Percentiles rank a stretch among this genome's conserved stretches.
phyloP scores from a whole-genome alignment of 2,113 vertebrate genomes.

The Nothobranchius kuhntae region DNA sequence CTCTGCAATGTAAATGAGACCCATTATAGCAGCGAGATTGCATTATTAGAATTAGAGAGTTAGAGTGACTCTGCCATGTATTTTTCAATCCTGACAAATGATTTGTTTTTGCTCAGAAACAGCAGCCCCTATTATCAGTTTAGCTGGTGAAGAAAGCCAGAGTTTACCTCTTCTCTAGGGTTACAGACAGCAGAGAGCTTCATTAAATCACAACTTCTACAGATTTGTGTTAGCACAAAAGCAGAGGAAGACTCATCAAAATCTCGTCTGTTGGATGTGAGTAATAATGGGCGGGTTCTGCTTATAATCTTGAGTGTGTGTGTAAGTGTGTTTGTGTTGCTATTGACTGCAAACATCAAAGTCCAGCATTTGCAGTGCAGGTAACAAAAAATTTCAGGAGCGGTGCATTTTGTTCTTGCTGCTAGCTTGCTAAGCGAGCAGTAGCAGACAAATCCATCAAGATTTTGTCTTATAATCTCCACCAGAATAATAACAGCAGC shows the following conservation, averaged over 20 bases:
- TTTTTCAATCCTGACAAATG: constrained; percentile 40
- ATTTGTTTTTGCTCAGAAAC: constrained; percentile 43
- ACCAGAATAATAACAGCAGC: constrained; percentile 35
- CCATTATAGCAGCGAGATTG: constrained; percentile 26
- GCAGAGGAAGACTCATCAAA: constrained; percentile 25
- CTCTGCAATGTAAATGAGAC: constrained; percentile 43
- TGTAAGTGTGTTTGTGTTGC: neutral
- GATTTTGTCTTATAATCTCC: constrained; percentile 24
- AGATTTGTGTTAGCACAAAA: constrained; percentile 37
- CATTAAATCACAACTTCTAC: constrained; percentile 45
- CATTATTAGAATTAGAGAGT: constrained; percentile 53
- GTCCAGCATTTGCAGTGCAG: constrained; percentile 14
- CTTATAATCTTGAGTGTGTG: constrained; percentile 16
- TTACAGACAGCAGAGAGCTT: constrained; percentile 30
- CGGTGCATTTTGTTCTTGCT: constrained; percentile 23
- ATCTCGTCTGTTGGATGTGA: constrained; percentile 32
- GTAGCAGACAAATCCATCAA: constrained; percentile 21
- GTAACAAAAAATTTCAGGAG: constrained; percentile 18
- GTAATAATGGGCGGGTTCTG: constrained; percentile 29
- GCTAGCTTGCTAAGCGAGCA: constrained; percentile 19
- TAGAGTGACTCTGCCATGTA: constrained; percentile 24
- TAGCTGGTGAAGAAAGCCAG: neutral
- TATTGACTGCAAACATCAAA: constrained; percentile 33
- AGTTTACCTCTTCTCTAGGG: constrained; percentile 42
- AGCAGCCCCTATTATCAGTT: constrained; percentile 21